Conservation (phyloP, 2,797 vertebrate species). For the Tarsius wallacei region DNA sequence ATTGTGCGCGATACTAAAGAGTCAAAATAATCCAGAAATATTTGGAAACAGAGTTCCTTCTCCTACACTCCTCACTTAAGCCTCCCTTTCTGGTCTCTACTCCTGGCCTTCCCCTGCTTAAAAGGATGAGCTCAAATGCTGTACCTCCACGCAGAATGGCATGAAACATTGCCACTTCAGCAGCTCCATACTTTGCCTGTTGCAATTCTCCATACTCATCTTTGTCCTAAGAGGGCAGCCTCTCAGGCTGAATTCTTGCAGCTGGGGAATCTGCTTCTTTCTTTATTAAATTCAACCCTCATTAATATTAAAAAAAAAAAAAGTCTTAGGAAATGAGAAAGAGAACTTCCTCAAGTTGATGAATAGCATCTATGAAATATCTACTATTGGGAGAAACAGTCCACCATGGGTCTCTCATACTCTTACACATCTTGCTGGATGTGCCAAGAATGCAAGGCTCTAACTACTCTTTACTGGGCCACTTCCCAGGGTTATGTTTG, state of each 20-base stretch:
- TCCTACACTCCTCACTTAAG: not conserved
- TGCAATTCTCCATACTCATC: not conserved
- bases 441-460: not conserved
- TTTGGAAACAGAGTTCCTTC: slow-evolving; percentile 12
- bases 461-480: not conserved
- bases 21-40: slow-evolving; percentile 45
- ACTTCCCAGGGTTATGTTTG: too few species aligned
- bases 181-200: not conserved
- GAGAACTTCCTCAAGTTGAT: not conserved
- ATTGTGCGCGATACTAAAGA: slow-evolving; percentile 4
- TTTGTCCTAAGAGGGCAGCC: not conserved
- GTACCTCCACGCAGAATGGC: not conserved
- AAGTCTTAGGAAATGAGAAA: not conserved
- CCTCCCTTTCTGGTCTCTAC: not conserved
- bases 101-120: not conserved
- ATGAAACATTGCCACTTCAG: not conserved
- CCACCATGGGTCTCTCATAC: not conserved
- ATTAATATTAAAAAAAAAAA: not conserved
- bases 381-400: not conserved
- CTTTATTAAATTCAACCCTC: not conserved
- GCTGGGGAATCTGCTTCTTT: not conserved
- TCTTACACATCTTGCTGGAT: not conserved
- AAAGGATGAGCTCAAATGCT: not conserved
- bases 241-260: not conserved
- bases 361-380: not conserved